phyloP scores from a whole-genome alignment of 2,797 vertebrate species.

The Centroberyx gerrardi region DNA sequence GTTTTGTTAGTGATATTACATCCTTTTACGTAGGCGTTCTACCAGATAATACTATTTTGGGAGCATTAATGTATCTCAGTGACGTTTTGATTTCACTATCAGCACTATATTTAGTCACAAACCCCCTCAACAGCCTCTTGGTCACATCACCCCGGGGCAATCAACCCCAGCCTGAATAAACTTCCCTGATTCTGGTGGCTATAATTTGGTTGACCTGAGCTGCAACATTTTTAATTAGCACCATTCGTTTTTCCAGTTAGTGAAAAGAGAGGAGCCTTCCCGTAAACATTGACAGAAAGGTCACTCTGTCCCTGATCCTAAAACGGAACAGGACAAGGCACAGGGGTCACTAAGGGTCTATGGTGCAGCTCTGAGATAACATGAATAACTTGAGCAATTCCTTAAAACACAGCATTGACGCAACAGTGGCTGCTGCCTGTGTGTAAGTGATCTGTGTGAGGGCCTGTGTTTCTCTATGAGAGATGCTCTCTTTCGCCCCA shows the following conservation, averaged over 20 bases:
- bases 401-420: not conserved
- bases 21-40: constrained; percentile 34
- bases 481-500: not conserved
- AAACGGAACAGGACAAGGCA: constrained; percentile 36
- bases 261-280: constrained; percentile 51
- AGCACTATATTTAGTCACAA: constrained; percentile 53
- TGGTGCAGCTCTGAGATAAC: constrained; percentile 26
- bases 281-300: constrained; percentile 50
- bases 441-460: not conserved
- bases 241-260: constrained; percentile 31
- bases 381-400: not conserved
- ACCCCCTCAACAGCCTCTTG: constrained; percentile 45
- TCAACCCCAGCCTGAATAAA: constrained; percentile 76
- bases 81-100: constrained; percentile 43
- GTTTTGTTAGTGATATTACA: constrained; percentile 54
- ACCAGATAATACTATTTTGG: constrained; percentile 58
- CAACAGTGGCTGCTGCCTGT: constrained; percentile 8
- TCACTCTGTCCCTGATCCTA: constrained; percentile 63
- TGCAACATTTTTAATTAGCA: constrained; percentile 67
- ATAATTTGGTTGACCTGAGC: constrained; percentile 64
- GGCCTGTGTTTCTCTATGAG: constrained; percentile 26
- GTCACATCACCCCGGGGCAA: constrained; percentile 49
- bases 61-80: constrained; percentile 25
- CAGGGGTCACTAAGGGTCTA: constrained; percentile 42
- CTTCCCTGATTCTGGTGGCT: constrained; percentile 66